Evolutionary conservation across 2,113 vertebrate genomes (phyloP).

Genomic region (Anguilla rostrata): DNA sequence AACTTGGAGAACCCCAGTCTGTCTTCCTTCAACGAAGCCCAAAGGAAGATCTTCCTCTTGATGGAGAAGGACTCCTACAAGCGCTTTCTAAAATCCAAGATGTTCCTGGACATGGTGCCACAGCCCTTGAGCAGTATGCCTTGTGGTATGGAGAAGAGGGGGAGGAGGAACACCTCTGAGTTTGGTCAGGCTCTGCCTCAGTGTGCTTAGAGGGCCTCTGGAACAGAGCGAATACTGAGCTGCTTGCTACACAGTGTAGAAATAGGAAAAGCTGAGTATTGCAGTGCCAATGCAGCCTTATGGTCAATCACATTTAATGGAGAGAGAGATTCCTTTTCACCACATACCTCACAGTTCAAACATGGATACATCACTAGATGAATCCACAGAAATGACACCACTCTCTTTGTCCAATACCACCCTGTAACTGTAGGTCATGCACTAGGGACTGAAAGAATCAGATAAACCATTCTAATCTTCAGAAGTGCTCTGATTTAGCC

Average conservation of each 20-base stretch:
- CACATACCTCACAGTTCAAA: neutral
- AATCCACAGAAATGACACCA: neutral
- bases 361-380: neutral
- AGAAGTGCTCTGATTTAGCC: neutral
- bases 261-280: neutral
- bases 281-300: neutral
- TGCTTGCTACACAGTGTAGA: neutral
- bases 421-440: neutral
- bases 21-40: slow-evolving; percentile 66
- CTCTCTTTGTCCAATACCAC: neutral
- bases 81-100: slow-evolving; percentile 68
- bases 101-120: slow-evolving; percentile 56
- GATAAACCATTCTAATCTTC: neutral
- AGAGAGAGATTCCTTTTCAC: neutral
- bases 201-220: slow-evolving; percentile 31
- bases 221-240: neutral
- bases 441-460: neutral
- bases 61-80: slow-evolving; percentile 80
- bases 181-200: slow-evolving; percentile 36
- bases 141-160: slow-evolving; percentile 40
- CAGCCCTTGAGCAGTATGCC: neutral
- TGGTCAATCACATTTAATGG: neutral
- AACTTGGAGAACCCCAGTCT: slow-evolving; percentile 51
- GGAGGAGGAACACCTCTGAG: slow-evolving; percentile 25
- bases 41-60: slow-evolving; percentile 69